These are phyloP conservation scores for Hyposoter didymator DNA, from an alignment of 2,888 invertebrate genomes.

Conservation along the genomic window DNA sequence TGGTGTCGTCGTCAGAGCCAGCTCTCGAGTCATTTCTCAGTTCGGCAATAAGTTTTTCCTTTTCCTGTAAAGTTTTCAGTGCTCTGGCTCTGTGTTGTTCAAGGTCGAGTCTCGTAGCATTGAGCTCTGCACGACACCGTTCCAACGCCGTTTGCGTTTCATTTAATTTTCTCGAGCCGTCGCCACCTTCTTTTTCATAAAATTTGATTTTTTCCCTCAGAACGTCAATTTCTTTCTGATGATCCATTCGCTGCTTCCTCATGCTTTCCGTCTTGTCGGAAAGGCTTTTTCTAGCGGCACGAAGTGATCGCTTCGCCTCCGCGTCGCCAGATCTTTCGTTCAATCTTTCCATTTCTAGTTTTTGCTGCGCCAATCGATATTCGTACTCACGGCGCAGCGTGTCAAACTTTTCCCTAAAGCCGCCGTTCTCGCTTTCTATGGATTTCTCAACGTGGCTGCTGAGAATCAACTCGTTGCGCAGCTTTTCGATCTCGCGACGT, in stretches of 20 bases:
- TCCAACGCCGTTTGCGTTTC: constrained; percentile 82
- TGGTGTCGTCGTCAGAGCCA: constrained; percentile 78
- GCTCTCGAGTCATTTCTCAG: constrained; percentile 83
- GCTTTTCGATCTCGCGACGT: constrained; percentile 85
- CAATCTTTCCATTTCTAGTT: constrained; percentile 67
- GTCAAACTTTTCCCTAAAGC: constrained; percentile 63
- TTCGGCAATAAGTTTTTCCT: constrained; percentile 90
- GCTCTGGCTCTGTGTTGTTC: constrained; percentile 92
- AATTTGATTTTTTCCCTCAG: constrained; percentile 84
- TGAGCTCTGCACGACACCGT: constrained; percentile 78
- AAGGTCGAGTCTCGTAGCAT: constrained; percentile 86
- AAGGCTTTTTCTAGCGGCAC: constrained; percentile 81
- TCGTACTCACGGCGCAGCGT: constrained; percentile 68
- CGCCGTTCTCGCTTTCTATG: constrained; percentile 72
- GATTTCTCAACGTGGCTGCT: constrained; percentile 84
- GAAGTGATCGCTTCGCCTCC: constrained; percentile 70
- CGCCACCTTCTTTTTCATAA: constrained; percentile 84
- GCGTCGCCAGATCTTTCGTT: constrained; percentile 64
- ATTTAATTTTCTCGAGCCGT: constrained; percentile 82
- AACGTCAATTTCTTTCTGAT: constrained; percentile 83
- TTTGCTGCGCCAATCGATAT: constrained; percentile 66
- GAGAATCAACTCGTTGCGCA: constrained; percentile 85
- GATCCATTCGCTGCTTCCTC: constrained; percentile 83
- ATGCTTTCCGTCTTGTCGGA: constrained; percentile 83
- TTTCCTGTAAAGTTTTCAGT: constrained; percentile 90